Evolutionary conservation across 2,113 vertebrate species (phyloP), one percentile per base, ranked within the genome.

Genomic region (Astatoreochromis straeleni): DNA sequence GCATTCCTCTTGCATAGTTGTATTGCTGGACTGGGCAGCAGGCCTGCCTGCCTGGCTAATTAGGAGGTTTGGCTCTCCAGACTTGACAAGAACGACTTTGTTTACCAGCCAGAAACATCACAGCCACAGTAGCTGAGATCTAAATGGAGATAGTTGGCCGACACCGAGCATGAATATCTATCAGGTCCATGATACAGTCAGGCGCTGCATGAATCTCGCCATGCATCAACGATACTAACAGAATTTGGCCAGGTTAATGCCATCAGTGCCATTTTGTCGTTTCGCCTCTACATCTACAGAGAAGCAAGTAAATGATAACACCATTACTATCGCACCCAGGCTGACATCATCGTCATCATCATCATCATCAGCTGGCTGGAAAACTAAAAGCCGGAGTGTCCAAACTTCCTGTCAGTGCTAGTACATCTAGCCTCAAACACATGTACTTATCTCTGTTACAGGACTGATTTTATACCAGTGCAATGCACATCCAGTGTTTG

Each of bases 1-100:
- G 96, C 95, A 95, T 96, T 96, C 94, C 92, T 94, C 95, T 97
- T 97, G 97, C 97, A 97, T 97, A 97, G 97, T 96, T 96, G 90
- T 93, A 92, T 87, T 91, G 94, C 94, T 95, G 88, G 86, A 93
- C 85, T 92, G 90, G 91, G 91, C 90, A 89, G 89, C 91, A 92
- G 92, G 92, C 92, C 95, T 60, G 92, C 94, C 89, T 87, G 91
- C 87, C 93, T 91, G 93, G 89, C 85, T 87, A 83, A 86, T 91
- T 83, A 90, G 88, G 88, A 94, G 65, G 85, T 92, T 89, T 90
- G 93, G 91, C 88, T 91, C 86, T 89, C 86, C 81, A 85, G 88
- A 91, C 88, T 87, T 78, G 73, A 93, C 92, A 90, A 94, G 87
- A 87, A 91, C 82, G 87, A 92, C 92, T 91, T 90, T 90, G 94